A percentile compares a stretch with the other conserved stretches of the same genome.
Evolutionary conservation across 2,797 vertebrate species (phyloP).

Genomic region (Anolis apletophallus): DNA sequence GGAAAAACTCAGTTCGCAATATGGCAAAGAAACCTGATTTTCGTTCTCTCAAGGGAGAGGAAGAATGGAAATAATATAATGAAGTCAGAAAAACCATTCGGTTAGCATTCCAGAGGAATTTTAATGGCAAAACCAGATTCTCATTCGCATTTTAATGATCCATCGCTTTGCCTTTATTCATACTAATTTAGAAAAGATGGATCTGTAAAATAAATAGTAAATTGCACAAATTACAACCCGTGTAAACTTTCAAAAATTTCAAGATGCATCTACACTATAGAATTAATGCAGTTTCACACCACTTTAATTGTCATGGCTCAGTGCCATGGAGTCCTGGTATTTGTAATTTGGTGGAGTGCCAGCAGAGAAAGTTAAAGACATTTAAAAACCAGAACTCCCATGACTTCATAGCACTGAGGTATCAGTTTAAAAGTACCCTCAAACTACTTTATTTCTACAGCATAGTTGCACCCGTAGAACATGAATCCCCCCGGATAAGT

Average conservation of each 20-base stretch:
- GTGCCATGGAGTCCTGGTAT: too few species aligned
- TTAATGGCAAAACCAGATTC: constrained; percentile 48
- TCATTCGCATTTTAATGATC: constrained; percentile 22
- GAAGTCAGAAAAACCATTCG: constrained; percentile 25
- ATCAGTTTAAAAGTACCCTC: too few species aligned
- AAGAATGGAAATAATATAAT: constrained; percentile 25
- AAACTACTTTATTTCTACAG: too few species aligned
- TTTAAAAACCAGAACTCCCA: too few species aligned
- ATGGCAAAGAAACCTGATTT: constrained; percentile 45
- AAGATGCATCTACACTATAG: too few species aligned
- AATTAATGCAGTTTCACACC: too few species aligned
- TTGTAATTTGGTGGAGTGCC: too few species aligned
- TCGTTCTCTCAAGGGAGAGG: constrained; percentile 28
- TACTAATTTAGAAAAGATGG: constrained; percentile 19
- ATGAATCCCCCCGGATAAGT: background rate
- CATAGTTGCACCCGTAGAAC: background rate
- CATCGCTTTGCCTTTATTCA: constrained; percentile 35
- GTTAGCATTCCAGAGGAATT: constrained; percentile 51
- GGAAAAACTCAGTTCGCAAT: constrained; percentile 39
- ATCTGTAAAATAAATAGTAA: background rate
- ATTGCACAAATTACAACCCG: background rate
- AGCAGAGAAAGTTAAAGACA: too few species aligned
- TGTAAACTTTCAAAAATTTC: background rate
- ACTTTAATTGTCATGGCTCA: too few species aligned
- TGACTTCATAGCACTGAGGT: too few species aligned